Evolutionary conservation across 2,888 invertebrate species (phyloP), one percentile per base, ranked within the genome.

Genomic region (Cephus spinipes): DNA sequence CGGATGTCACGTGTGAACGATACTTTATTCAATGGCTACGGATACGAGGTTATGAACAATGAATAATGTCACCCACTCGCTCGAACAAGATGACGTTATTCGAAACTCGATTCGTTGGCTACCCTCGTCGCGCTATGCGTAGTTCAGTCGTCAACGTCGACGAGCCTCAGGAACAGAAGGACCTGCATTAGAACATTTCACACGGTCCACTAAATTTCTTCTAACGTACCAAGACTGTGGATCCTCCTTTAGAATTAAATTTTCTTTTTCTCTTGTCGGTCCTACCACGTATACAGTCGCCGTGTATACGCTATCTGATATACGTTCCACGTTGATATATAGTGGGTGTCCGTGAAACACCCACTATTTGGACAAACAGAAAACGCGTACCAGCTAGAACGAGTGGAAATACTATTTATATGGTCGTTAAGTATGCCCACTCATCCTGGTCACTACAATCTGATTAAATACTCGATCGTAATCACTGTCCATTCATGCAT

Each of bases 401-500:
- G 23, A 6, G 23, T 55, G 40, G 23, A 55, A 23, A 55, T 23
- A 23, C 55, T 55, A 55, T 55, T 15, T 55, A 55, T 23, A 9
- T 55, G 55, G 55, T 55, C 55, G 9, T 55, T 55, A 55, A 23
- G 15, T 55, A 23, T 55, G 55, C 55, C 55, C 55, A 55, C 55
- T 55, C 55, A 23, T 9, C 9, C 55, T 55, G 55, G 23, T 23
- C 55, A 1, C 9, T 55, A 55, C 55, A 55, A 55, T 55, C 23
- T 23, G 55, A 55, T 55, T 55, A 55, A 23, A 55, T 55, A 55
- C 55, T 55, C 34, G 76, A 81, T 83, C 78, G 81, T 85, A 87
- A 87, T 87, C 86, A 87, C 81, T 78, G 79, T 75, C 82, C 78
- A 87, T 87, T 87, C 87, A 87, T 71, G n/a, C 71, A 74, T 77